These are phyloP conservation scores for Oncorhynchus gorbuscha DNA, from an alignment of 2,113 vertebrate species.

Conservation along the genomic window DNA sequence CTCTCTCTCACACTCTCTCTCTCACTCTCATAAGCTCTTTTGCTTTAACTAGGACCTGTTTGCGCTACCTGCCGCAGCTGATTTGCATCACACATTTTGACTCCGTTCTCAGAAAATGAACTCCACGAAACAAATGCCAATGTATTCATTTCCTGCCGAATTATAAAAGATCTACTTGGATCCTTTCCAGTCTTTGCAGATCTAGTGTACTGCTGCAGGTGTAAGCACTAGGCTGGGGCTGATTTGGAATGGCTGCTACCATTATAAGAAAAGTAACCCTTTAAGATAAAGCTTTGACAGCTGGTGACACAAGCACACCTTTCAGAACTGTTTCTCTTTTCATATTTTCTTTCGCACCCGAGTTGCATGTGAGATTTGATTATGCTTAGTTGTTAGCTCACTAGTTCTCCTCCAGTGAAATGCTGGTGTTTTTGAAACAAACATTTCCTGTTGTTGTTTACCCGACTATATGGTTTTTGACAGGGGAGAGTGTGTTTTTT, in stretches of 20 bases:
- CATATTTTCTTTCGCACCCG: neutral
- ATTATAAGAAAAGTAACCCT: no score
- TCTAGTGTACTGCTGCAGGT: no score
- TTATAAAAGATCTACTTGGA: neutral
- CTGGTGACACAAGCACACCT: no score
- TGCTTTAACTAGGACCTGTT: slow-evolving; percentile 29
- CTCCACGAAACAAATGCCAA: neutral
- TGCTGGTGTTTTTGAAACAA: neutral
- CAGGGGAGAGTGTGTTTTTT: no score
- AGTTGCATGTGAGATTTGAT: neutral
- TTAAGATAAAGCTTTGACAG: no score
- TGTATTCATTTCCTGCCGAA: neutral
- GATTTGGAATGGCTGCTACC: no score
- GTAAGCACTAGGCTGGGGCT: no score
- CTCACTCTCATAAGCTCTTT: slow-evolving; percentile 13
- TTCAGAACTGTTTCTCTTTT: slow-evolving; percentile 3
- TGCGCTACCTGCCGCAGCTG: slow-evolving; percentile 9
- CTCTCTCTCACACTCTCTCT: neutral
- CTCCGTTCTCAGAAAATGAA: slow-evolving; percentile 10
- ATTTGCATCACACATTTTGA: slow-evolving; percentile 32
- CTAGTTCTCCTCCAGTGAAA: slow-evolving; percentile 1
- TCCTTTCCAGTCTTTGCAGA: no score
- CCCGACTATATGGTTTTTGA: no score
- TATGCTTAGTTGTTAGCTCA: neutral
- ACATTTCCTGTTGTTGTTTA: neutral